Percentiles rank a stretch among this genome's conserved stretches.
These are phyloP conservation scores for Eristalis tenax DNA, from an alignment of 2,888 invertebrate species.

Conservation along the genomic window DNA sequence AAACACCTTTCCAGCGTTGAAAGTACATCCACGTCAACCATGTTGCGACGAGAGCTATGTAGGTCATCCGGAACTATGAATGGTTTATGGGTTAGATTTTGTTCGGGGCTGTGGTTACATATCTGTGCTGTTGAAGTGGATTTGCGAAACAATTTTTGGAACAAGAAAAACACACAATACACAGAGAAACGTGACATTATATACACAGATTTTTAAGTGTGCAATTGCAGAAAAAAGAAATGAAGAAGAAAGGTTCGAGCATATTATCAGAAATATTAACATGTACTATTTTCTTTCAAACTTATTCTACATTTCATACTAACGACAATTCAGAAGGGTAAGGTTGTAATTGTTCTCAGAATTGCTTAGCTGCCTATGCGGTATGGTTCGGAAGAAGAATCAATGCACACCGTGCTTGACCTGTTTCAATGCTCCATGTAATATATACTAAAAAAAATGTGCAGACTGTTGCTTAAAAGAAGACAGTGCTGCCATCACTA, in stretches of 20 bases:
- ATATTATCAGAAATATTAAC: neutral
- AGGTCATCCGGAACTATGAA: conserved; percentile 87
- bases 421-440: no score
- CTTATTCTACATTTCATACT: no score
- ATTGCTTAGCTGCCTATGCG: no score
- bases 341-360: no score
- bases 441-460: no score
- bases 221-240: neutral
- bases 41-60: conserved; percentile 87
- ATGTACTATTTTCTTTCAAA: neutral
- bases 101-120: conserved; percentile 2
- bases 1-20: conserved; percentile 90
- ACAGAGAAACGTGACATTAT: neutral
- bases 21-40: conserved; percentile 87
- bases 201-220: neutral
- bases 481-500: no score
- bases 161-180: conserved; percentile 9
- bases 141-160: neutral
- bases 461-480: no score
- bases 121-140: conserved; percentile 59
- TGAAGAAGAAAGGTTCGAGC: neutral
- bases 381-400: no score
- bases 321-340: no score
- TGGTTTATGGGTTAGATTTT: conserved; percentile 35
- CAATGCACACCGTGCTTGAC: no score